phyloP scores from a whole-genome alignment of 2,113 vertebrate species.

The Sylvia atricapilla region DNA sequence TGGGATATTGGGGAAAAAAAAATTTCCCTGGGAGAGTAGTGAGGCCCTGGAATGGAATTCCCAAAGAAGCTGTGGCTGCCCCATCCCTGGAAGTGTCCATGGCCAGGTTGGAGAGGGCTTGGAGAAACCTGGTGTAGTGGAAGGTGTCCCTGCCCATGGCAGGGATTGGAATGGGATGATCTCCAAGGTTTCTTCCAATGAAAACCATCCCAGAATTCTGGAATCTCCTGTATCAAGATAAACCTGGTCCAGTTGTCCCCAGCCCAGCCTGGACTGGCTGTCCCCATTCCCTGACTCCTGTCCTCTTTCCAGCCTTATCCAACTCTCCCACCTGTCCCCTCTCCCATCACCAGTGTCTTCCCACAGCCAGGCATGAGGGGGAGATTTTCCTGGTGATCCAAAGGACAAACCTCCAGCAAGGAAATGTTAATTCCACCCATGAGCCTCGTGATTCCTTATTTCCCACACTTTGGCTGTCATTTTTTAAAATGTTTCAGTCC shows the following conservation, averaged over 20 bases:
- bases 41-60: neutral
- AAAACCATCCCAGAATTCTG: neutral
- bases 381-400: neutral
- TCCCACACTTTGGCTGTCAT: neutral
- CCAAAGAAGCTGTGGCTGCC: neutral
- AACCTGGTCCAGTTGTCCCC: neutral
- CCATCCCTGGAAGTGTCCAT: neutral
- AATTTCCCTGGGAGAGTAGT: rapidly evolving
- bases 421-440: neutral
- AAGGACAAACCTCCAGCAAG: neutral
- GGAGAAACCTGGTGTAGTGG: neutral
- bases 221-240: neutral
- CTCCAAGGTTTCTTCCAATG: neutral
- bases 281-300: neutral
- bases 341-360: neutral
- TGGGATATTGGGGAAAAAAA: neutral
- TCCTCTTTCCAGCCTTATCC: too few species aligned
- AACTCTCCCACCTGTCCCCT: neutral
- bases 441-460: neutral
- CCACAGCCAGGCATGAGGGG: neutral
- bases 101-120: rapidly evolving
- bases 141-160: neutral
- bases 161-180: neutral
- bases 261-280: neutral
- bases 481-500: neutral